Percentiles rank a stretch among this genome's conserved stretches.
Evolutionary conservation across 2,113 vertebrate species (phyloP).

Genomic region (Vidua macroura): DNA sequence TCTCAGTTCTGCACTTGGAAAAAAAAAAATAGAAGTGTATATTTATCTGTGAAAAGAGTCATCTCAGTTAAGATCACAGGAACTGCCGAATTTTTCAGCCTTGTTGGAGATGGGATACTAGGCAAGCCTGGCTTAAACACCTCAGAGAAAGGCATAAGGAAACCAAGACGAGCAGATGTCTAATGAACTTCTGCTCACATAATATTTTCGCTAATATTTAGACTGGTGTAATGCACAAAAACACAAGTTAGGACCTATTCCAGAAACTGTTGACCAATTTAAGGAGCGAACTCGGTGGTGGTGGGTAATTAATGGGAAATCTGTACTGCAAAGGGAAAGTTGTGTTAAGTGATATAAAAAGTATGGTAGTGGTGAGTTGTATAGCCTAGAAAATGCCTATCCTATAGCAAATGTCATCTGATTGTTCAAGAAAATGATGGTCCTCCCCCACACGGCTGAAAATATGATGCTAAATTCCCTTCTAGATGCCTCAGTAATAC

Average conservation of each 20-base stretch:
- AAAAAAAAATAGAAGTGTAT: background rate
- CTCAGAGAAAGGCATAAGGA: background rate
- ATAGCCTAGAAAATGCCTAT: background rate
- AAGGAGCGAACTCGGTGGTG: background rate
- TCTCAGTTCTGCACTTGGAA: background rate
- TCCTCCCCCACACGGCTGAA: background rate
- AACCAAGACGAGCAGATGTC: background rate
- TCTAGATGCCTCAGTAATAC: background rate
- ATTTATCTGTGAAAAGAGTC: background rate
- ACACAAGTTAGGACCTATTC: background rate
- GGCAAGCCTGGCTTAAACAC: fast-evolving
- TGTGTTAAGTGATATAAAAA: slow-evolving; percentile 5
- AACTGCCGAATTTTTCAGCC: background rate
- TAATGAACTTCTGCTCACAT: background rate
- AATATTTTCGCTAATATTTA: background rate
- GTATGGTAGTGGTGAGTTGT: background rate
- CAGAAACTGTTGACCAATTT: background rate
- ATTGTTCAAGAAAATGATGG: slow-evolving; percentile 2
- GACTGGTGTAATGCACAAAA: background rate
- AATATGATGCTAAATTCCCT: background rate
- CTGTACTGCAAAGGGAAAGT: background rate
- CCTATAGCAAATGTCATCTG: background rate
- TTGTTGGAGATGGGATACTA: background rate
- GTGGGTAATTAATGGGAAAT: slow-evolving; percentile 13
- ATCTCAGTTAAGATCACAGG: background rate